These are phyloP conservation scores for Yasuhikotakia modesta DNA, from an alignment of 2,797 vertebrate genomes.

Conservation along the genomic window DNA sequence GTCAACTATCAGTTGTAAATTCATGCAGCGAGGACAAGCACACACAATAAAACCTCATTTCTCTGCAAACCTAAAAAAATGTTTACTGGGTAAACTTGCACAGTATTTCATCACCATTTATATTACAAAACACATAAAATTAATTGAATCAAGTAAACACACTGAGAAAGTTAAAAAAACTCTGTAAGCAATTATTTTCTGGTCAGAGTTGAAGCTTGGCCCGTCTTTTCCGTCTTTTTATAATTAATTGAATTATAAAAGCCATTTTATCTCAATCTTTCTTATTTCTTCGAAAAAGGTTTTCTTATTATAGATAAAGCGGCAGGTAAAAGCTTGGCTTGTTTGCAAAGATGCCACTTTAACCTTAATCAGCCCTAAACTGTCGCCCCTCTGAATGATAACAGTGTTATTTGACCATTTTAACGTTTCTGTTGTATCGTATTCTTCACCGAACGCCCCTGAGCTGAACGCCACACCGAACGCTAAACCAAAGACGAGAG, in stretches of 20 bases:
- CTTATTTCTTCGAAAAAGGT: conserved; percentile 52
- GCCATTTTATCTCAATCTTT: conserved; percentile 58
- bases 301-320: conserved; percentile 61
- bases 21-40: conserved; percentile 27
- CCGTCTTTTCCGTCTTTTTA: conserved; percentile 19
- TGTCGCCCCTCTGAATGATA: conserved; percentile 11
- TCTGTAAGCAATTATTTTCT: conserved; percentile 16
- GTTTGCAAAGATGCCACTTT: conserved; percentile 43
- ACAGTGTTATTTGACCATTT: conserved; percentile 29
- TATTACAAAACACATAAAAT: neutral
- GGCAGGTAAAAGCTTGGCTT: conserved; percentile 37
- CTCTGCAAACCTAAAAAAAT: neutral
- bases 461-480: conserved; percentile 16
- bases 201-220: conserved; percentile 22
- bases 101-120: neutral
- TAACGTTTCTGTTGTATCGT: conserved; percentile 21
- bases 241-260: conserved; percentile 59
- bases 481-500: conserved; percentile 15
- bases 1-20: conserved; percentile 29
- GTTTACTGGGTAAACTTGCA: neutral
- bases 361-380: conserved; percentile 45
- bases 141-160: neutral
- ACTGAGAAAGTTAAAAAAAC: neutral
- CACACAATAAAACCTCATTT: conserved; percentile 29
- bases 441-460: conserved; percentile 5